Base-by-base conservation (phyloP, 2,797 vertebrate genomes). In the Leptodactylus fallax region DNA sequence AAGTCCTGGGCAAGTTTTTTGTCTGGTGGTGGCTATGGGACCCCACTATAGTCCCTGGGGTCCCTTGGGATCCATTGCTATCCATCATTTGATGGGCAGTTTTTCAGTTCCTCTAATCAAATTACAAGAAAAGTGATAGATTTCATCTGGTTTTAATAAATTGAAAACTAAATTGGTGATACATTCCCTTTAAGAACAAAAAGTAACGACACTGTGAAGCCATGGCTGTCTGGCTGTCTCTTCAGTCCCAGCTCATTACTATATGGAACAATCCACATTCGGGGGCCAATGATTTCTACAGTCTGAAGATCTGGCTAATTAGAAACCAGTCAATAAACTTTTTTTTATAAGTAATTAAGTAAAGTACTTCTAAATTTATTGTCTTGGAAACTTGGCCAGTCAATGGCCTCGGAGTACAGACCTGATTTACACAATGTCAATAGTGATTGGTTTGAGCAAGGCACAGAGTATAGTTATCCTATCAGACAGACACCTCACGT, bases 281-380 rank as follows among this genome's bases (percentile, higher is more conserved):
- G 21, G 58, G 69, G 80, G 51, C 25, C 61, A 55, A 51, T 53
- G 81, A 49, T 83, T 36, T 84, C 36, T 36, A 36, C 36, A 36
- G 81, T 61, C 17, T 61, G 69, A 61, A 84, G 82, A 58, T 84
- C 45, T 23, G 36, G 82, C 53, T 84, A 60, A 84, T 84, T 56
- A 60, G 19, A 12, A 84, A 84, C 49, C 82, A 60, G 53, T 84
- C 82, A 84, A 74, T 84, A 84, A 84, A 84, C 82, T 36, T 36
- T 84, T 84, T 84, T 27, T 71, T 58, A 84, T 74, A 84, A 74
- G 51, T 74, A 84, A 84, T 84, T 84, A 84, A 49, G 69, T 9
- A 76, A 60, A 84, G 82, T 49, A 74, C 67, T 71, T 83, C 58
- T 36, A 47, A 60, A 84, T 74, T 84, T 84, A 60, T 74, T 60